Percentiles rank a stretch among this genome's conserved stretches.
Conservation (phyloP, 2,888 invertebrate genomes). For the Eudasyphora cyanicolor region DNA sequence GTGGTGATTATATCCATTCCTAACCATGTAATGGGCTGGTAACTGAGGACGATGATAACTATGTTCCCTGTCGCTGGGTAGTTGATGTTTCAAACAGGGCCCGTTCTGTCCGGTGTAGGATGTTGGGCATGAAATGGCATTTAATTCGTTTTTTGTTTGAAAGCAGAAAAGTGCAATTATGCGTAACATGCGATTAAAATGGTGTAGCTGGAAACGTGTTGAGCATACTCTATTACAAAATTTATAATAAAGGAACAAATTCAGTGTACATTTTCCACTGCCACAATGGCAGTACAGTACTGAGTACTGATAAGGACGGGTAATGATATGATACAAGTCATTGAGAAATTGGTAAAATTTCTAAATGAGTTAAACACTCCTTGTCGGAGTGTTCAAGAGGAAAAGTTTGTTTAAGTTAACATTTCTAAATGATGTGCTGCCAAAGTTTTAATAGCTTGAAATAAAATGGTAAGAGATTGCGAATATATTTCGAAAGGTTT, state of each 20-base stretch:
- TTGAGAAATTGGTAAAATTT: slow-evolving; percentile 6
- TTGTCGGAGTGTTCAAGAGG: not conserved
- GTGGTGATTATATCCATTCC: not conserved
- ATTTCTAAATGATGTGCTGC: not conserved
- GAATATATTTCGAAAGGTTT: too few species aligned
- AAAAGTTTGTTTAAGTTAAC: too few species aligned
- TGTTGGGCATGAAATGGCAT: not conserved
- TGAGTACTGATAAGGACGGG: not conserved
- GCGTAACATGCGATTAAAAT: slow-evolving; percentile 64
- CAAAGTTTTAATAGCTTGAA: not conserved
- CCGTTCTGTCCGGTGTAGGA: not conserved
- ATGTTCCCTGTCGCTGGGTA: not conserved
- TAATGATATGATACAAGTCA: slow-evolving; percentile 43
- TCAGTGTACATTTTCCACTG: not conserved
- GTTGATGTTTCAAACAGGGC: not conserved
- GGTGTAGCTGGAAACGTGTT: slow-evolving; percentile 52
- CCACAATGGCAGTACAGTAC: not conserved
- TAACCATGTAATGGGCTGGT: too few species aligned
- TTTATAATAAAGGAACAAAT: slow-evolving; percentile 9
- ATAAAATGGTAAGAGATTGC: not conserved
- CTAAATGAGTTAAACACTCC: too few species aligned
- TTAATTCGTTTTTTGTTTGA: not conserved
- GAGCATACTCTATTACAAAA: slow-evolving; percentile 36
- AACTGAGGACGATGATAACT: not conserved
- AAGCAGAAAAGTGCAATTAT: slow-evolving; percentile 56